Evolutionary conservation across 2,113 vertebrate species (phyloP).

Genomic region (Pipra filicauda): DNA sequence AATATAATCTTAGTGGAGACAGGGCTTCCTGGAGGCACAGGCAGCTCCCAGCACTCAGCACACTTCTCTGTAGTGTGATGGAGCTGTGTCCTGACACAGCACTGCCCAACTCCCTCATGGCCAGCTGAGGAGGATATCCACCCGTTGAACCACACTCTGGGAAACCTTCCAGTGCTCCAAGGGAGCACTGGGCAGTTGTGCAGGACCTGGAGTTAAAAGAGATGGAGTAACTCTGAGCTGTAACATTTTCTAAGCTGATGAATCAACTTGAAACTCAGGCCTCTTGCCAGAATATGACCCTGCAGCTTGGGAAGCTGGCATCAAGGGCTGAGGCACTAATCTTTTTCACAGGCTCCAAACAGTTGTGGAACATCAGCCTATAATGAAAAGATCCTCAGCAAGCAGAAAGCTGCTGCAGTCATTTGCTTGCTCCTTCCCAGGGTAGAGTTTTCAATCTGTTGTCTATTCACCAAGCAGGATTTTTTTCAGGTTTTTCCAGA

Average conservation of each 20-base stretch:
- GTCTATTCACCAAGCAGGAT: not conserved
- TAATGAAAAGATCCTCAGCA: not conserved
- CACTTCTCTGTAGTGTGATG: fast-evolving
- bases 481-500: conserved; percentile 38
- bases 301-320: not conserved
- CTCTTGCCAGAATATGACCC: not conserved
- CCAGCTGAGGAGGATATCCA: not conserved
- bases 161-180: not conserved
- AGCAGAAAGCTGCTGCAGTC: not conserved
- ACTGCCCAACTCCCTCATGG: not conserved
- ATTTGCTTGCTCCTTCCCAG: not conserved
- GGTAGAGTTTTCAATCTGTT: not conserved
- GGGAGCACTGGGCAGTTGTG: not conserved
- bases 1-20: not conserved
- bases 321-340: not conserved
- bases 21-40: not conserved
- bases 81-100: fast-evolving
- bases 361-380: not conserved
- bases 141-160: not conserved
- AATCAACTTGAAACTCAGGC: not conserved
- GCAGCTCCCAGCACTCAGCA: not conserved
- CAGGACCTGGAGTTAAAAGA: not conserved
- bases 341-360: not conserved
- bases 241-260: not conserved
- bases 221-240: not conserved